Evolutionary conservation across 2,113 vertebrate genomes (phyloP), one percentile per base, ranked within the genome.

Genomic region (Pogonocichla stellata): DNA sequence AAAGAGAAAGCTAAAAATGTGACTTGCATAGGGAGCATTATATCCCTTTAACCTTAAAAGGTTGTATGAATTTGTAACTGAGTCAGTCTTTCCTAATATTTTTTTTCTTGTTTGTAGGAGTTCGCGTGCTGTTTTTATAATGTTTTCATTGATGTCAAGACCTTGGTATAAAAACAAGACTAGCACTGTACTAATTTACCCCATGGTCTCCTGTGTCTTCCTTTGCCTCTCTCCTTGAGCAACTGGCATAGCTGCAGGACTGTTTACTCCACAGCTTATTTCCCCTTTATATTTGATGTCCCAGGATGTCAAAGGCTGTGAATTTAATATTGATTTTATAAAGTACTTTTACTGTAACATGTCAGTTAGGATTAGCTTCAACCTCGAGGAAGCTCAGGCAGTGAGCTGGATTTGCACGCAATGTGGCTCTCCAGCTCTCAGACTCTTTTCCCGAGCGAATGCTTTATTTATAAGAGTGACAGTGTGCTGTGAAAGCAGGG

Each of bases 311-410:
- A 98, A 98, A 98, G 98, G 98, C 98, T 99, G 98, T 99, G 99
- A 99, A 99, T 99, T 98, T 99, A 99, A 99, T 99, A 99, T 99
- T 99, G 99, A 99, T 99, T 99, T 98, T 98, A 98, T 99, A 99
- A 99, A 99, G 99, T 99, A 99, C 98, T 99, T 99, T 99, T 98
- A 99, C 98, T 99, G 98, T 99, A 99, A 99, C 98, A 98, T 99
- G 99, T 99, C 99, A 99, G 98, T 98, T 98, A 93, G 67, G 74
- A 98, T 99, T 99, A 99, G 94, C 96, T 91, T 99, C 99, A 99
- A 97, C 94, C 96, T 97, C 83, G 92, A 98, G 97, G 96, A 98
- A 95, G 98, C 98, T 98, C 97, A 95, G 93, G 97, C 98, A 98
- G 98, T 97, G 98, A 98, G 98, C 97, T 98, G 98, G 97, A 98